These are phyloP conservation scores for Leptonema lineaticorne DNA, from an alignment of 1,140 invertebrate genomes.

Conservation along the genomic window DNA sequence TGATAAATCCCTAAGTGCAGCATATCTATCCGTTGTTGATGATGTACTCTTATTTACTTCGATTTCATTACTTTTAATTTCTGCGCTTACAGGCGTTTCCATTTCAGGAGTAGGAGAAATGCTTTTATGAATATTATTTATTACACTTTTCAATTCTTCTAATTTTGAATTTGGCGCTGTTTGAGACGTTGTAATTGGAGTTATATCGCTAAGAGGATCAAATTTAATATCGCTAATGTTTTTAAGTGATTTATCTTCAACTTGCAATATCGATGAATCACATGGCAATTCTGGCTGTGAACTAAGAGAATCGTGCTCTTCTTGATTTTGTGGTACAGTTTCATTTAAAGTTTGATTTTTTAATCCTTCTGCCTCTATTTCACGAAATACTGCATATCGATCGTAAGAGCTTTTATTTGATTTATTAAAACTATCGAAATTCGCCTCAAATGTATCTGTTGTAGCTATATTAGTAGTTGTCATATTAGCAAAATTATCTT, in stretches of 20 bases:
- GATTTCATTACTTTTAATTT: constrained; percentile 52
- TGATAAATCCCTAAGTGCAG: constrained; percentile 69
- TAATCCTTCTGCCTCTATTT: constrained; percentile 73
- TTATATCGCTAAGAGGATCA: constrained; percentile 52
- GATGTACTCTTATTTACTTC: constrained; percentile 26
- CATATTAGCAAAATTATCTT: constrained; percentile 57
- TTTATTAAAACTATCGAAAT: constrained; percentile 63
- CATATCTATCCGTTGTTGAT: constrained; percentile 61
- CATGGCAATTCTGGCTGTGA: constrained; percentile 40
- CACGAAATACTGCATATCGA: constrained; percentile 82
- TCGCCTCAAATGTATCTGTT: constrained; percentile 57
- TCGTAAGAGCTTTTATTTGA: constrained; percentile 58
- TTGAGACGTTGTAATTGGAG: constrained; percentile 44
- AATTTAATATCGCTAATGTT: constrained; percentile 51
- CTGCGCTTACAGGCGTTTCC: constrained; percentile 44
- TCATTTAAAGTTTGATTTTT: constrained; percentile 58
- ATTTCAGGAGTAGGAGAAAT: constrained; percentile 46
- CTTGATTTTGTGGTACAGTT: constrained; percentile 43
- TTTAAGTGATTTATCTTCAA: constrained; percentile 41
- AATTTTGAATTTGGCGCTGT: constrained; percentile 47
- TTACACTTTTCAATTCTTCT: constrained; percentile 55
- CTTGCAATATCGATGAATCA: constrained; percentile 24
- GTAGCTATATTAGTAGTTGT: constrained; percentile 45
- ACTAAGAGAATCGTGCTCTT: constrained; percentile 41
- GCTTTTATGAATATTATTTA: constrained; percentile 55